These are phyloP conservation scores for Theocolax elegans DNA, from an alignment of 1,140 invertebrate genomes.

Conservation along the genomic window DNA sequence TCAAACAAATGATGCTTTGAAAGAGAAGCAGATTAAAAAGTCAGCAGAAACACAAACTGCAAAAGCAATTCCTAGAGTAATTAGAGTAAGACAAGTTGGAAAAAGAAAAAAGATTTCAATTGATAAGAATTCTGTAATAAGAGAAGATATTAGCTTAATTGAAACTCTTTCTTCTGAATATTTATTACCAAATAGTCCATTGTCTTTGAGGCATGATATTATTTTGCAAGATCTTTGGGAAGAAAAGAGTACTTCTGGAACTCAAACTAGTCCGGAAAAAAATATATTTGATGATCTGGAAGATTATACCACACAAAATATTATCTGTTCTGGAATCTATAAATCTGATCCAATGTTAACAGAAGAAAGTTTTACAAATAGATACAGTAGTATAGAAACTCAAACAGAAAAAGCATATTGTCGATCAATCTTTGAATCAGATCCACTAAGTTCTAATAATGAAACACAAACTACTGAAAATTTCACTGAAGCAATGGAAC, in stretches of 20 bases:
- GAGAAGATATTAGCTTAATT: constrained; percentile 52
- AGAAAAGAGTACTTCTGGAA: constrained; percentile 62
- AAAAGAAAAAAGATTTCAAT: constrained; percentile 26
- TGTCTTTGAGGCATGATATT: constrained; percentile 60
- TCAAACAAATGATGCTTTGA: constrained; percentile 61
- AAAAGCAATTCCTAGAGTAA: constrained; percentile 38
- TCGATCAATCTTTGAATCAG: constrained; percentile 58
- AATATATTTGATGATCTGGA: constrained; percentile 58
- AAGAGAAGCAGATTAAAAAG: constrained; percentile 53
- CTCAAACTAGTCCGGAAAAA: constrained; percentile 63
- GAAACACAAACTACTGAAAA: constrained; percentile 68
- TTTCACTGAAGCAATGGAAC: constrained; percentile 62
- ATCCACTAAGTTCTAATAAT: constrained; percentile 62
- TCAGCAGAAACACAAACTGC: constrained; percentile 66
- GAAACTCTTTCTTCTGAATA: constrained; percentile 60
- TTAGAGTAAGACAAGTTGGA: constrained; percentile 35
- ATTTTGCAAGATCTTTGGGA: constrained; percentile 64
- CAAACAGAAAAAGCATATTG: constrained; percentile 69
- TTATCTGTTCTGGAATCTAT: constrained; percentile 50
- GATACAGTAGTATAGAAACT: constrained; percentile 69
- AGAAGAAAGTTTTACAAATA: constrained; percentile 57
- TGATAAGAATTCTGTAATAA: constrained; percentile 44
- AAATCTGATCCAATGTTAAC: constrained; percentile 62
- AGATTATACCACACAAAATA: constrained; percentile 57
- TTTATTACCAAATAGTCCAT: constrained; percentile 62